Evolutionary conservation across 2,888 invertebrate species (phyloP).

Genomic region (Tenthredo mesomela): DNA sequence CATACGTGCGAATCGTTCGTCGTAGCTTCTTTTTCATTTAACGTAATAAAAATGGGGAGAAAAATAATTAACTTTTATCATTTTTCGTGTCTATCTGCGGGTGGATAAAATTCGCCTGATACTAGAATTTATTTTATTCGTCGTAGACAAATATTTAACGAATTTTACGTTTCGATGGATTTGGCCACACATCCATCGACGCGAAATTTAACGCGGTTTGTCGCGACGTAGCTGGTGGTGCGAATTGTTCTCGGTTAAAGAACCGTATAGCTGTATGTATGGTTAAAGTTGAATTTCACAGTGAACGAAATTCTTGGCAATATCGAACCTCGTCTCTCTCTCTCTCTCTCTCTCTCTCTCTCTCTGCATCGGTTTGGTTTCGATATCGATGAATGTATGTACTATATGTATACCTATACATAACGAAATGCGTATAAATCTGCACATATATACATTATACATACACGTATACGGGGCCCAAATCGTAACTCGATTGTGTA

Average conservation of each 20-base stretch:
- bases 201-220: neutral
- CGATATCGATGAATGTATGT: neutral
- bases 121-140: neutral
- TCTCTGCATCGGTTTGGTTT: neutral
- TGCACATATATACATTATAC: neutral
- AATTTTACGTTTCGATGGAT: slow-evolving; percentile 22
- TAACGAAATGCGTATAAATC: neutral
- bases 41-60: neutral
- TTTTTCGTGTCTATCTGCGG: neutral
- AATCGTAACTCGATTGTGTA: slow-evolving; percentile 49
- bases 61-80: neutral
- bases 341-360: too few relatives aligned
- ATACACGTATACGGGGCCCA: neutral
- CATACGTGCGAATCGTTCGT: neutral
- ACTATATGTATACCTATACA: neutral
- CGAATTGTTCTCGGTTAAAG: slow-evolving; percentile 31
- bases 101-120: neutral
- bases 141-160: neutral
- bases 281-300: slow-evolving; percentile 22
- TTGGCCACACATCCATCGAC: neutral
- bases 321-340: slow-evolving; percentile 14
- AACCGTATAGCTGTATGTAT: neutral
- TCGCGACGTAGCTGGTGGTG: neutral
- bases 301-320: slow-evolving; percentile 28
- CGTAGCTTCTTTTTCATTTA: too few relatives aligned